Evolutionary conservation across 2,797 vertebrate genomes (phyloP).

Genomic region (Sebastes vulpes): DNA sequence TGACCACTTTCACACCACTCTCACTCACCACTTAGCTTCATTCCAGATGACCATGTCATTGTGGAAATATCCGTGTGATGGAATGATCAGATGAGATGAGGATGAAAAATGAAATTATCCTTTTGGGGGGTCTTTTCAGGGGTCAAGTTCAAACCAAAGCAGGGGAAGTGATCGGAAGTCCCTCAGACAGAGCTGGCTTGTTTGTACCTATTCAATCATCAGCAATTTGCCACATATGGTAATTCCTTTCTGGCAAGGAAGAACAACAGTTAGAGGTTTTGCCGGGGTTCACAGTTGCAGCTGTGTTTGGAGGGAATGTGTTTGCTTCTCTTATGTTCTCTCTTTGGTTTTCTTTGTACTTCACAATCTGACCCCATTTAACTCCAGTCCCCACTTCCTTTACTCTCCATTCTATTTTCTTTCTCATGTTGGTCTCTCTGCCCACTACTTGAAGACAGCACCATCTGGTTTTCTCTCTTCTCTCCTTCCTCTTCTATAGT

Average conservation of each 20-base stretch:
- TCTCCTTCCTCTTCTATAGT: neutral
- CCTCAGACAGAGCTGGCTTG: constrained; percentile 27
- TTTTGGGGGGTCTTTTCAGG: too few relatives aligned
- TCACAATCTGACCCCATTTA: constrained; percentile 26
- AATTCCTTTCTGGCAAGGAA: constrained; percentile 58
- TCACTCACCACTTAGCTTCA: too few relatives aligned
- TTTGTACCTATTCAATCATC: constrained; percentile 70
- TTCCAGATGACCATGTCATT: too few relatives aligned
- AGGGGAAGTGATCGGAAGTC: constrained; percentile 28
- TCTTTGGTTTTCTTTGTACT: neutral
- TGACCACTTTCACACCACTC: neutral
- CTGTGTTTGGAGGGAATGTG: constrained; percentile 61
- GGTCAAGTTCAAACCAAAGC: neutral
- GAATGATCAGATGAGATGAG: too few relatives aligned
- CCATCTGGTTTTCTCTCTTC: constrained; percentile 12
- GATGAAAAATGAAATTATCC: too few relatives aligned
- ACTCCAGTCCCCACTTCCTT: constrained; percentile 22
- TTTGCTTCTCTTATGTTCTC: constrained; percentile 31
- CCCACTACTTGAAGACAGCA: neutral
- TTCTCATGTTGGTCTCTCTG: constrained; percentile 1
- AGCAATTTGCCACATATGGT: constrained; percentile 50
- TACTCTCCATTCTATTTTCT: constrained; percentile 10
- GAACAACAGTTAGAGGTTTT: constrained; percentile 76
- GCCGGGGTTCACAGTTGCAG: constrained; percentile 54
- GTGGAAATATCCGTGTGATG: too few relatives aligned